Percentiles rank a stretch among this genome's conserved stretches.
Conservation (phyloP, 2,888 invertebrate species). For the Gymnocheta viridis region DNA sequence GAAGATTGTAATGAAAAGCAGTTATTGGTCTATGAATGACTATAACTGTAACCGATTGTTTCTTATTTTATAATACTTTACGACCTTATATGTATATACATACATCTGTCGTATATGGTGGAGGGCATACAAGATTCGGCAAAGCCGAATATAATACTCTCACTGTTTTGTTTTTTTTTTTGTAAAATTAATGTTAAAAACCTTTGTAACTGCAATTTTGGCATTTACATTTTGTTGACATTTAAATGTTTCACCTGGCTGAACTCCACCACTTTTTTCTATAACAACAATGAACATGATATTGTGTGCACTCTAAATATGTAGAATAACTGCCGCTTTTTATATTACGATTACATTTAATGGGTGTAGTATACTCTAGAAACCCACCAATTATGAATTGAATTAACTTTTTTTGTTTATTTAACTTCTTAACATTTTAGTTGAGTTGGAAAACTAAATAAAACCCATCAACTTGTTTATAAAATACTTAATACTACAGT, state of each 20-base stretch:
- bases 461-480: no score
- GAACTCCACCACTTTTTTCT: slow-evolving; percentile 71
- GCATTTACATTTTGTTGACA: slow-evolving; percentile 75
- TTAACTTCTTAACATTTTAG: not conserved
- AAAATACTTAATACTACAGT: no score
- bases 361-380: slow-evolving; percentile 3
- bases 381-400: not conserved
- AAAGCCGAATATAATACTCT: no score
- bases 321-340: not conserved
- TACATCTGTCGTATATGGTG: no score
- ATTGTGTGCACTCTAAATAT: slow-evolving; percentile 10
- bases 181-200: slow-evolving; percentile 19
- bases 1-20: no score
- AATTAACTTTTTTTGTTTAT: not conserved
- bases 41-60: no score
- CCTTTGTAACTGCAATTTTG: slow-evolving; percentile 45
- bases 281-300: slow-evolving; percentile 36
- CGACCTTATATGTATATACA: no score
- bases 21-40: no score
- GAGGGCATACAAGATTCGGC: no score
- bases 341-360: not conserved
- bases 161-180: no score
- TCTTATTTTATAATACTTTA: no score
- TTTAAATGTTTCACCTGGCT: slow-evolving; percentile 80
- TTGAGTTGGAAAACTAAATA: not conserved